These are phyloP conservation scores for Rhodinocichla rosea DNA, from an alignment of 2,113 vertebrate genomes.

Conservation along the genomic window DNA sequence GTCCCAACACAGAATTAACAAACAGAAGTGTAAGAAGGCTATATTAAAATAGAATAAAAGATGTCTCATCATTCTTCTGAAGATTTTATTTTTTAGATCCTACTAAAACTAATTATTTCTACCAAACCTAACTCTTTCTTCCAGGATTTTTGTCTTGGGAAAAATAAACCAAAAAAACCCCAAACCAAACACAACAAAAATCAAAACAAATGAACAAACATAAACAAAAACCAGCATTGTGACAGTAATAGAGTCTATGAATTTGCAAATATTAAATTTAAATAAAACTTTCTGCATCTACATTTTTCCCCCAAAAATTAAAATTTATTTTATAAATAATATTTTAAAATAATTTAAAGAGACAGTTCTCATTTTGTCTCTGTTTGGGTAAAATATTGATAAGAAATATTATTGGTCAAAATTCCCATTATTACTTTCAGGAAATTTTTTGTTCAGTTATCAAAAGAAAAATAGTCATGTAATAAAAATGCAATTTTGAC, in stretches of 20 bases:
- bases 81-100: not conserved
- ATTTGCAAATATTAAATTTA: not conserved
- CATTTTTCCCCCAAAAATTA: rapidly evolving
- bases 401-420: not conserved
- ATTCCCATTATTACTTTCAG: not conserved
- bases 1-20: not conserved
- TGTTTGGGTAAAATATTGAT: not conserved
- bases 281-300: not conserved
- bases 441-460: not conserved
- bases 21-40: rapidly evolving
- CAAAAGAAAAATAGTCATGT: rapidly evolving
- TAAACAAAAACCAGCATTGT: not conserved
- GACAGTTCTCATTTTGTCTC: not conserved
- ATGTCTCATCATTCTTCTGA: not conserved
- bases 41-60: not conserved
- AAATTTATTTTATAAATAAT: not conserved
- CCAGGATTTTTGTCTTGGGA: not conserved
- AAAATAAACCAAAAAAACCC: not conserved
- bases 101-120: not conserved
- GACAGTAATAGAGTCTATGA: not conserved
- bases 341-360: rapidly evolving
- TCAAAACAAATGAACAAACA: too few relatives aligned
- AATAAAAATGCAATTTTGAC: not conserved
- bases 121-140: not conserved
- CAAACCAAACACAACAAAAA: not conserved